Conservation (phyloP, 2,113 vertebrate genomes). For the Hypanus sabinus region DNA sequence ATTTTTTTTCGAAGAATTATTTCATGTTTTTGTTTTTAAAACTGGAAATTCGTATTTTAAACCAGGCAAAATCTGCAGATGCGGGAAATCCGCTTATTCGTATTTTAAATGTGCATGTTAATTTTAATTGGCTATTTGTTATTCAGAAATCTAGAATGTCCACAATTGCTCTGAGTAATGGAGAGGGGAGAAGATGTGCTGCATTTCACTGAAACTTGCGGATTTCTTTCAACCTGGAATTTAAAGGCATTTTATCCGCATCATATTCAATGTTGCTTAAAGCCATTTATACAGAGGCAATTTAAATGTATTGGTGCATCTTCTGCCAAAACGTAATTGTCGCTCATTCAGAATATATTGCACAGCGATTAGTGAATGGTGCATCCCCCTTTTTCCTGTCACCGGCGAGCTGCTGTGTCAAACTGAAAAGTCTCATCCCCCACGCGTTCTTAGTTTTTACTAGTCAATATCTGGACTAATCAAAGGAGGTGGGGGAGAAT, state of each 20-base stretch:
- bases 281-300: no score
- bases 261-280: background rate
- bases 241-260: background rate
- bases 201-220: background rate
- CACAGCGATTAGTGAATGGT: background rate
- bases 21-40: background rate
- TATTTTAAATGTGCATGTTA: no score
- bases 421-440: background rate
- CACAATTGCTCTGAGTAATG: background rate
- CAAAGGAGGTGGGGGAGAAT: background rate
- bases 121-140: no score
- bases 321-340: background rate
- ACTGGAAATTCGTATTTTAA: background rate
- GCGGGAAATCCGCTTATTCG: no score
- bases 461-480: slow-evolving; percentile 32
- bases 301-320: background rate
- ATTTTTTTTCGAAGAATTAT: background rate
- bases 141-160: background rate
- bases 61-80: no score
- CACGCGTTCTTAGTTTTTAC: slow-evolving; percentile 19
- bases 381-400: background rate
- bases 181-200: background rate
- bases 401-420: slow-evolving; percentile 7
- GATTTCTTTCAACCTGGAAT: background rate
- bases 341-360: background rate